Evolutionary conservation across 2,888 invertebrate species (phyloP).

Genomic region (Trichopoda pennipes): DNA sequence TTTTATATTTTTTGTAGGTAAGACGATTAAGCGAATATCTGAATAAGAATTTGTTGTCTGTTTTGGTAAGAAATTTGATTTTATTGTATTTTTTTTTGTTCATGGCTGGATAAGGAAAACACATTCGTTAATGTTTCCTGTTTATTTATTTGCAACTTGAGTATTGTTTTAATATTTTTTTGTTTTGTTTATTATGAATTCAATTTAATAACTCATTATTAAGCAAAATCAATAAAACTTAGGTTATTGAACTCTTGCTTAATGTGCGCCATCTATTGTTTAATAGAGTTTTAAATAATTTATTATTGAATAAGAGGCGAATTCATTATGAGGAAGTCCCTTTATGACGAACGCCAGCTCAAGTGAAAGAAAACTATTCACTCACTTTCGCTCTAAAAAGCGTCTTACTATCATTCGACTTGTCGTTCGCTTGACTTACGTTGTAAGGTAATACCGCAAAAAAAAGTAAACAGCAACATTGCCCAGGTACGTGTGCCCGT

Average conservation of each 20-base stretch:
- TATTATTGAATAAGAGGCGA: background rate
- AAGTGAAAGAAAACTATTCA: too few relatives aligned
- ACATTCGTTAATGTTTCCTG: slow-evolving; percentile 16
- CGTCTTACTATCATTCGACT: too few relatives aligned
- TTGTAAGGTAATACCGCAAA: too few relatives aligned
- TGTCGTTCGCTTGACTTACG: too few relatives aligned
- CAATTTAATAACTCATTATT: background rate
- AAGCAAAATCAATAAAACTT: background rate
- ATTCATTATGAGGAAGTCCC: too few relatives aligned
- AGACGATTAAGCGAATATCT: slow-evolving; percentile 16
- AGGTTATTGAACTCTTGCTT: slow-evolving; percentile 14
- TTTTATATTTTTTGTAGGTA: slow-evolving; percentile 18
- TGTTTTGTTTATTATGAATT: slow-evolving; percentile 5
- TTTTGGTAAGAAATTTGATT: slow-evolving; percentile 31
- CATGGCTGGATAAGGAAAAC: background rate
- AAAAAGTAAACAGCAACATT: too few relatives aligned
- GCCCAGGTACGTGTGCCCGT: too few relatives aligned
- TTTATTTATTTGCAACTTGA: slow-evolving; percentile 7
- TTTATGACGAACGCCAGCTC: too few relatives aligned
- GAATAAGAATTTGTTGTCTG: slow-evolving; percentile 2
- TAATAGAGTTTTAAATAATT: slow-evolving; percentile 3
- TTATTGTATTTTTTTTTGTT: background rate
- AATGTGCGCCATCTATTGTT: slow-evolving; percentile 12
- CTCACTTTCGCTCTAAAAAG: too few relatives aligned
- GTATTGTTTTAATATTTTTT: slow-evolving; percentile 1